These are phyloP conservation scores for Leucophenga varia DNA, from an alignment of 1,140 invertebrate genomes.

Conservation along the genomic window DNA sequence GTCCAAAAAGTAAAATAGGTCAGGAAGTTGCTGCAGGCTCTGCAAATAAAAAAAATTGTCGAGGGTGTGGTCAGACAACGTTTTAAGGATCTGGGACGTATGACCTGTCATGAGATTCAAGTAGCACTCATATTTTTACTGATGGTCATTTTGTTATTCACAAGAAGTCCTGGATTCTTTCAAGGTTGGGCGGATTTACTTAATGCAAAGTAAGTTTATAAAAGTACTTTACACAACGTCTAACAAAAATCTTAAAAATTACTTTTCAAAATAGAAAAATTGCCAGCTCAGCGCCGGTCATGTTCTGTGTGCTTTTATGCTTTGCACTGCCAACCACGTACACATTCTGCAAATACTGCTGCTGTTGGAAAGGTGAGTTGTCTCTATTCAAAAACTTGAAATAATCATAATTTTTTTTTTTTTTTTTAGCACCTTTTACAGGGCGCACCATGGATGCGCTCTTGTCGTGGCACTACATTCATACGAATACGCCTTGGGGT, in stretches of 20 bases:
- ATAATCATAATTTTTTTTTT: neutral
- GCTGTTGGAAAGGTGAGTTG: slow-evolving; percentile 21
- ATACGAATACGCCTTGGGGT: slow-evolving; percentile 29
- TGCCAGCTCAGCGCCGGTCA: slow-evolving; percentile 76
- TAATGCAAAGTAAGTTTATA: slow-evolving; percentile 22
- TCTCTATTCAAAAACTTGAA: neutral
- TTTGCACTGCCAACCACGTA: slow-evolving; percentile 76
- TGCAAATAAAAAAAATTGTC: slow-evolving; percentile 61
- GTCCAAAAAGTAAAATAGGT: slow-evolving; percentile 59
- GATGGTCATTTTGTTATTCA: slow-evolving; percentile 81
- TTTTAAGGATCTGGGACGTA: slow-evolving; percentile 72
- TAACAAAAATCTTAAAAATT: too few species aligned
- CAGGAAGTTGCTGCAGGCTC: slow-evolving; percentile 57
- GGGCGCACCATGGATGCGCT: slow-evolving; percentile 26
- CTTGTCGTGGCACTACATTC: slow-evolving; percentile 28
- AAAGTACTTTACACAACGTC: too few species aligned
- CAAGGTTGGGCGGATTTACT: slow-evolving; percentile 35
- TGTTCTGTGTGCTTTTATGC: slow-evolving; percentile 70
- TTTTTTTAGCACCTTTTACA: slow-evolving; percentile 25
- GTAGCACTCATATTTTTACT: slow-evolving; percentile 74
- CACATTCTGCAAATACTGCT: slow-evolving; percentile 39
- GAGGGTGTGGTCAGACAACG: slow-evolving; percentile 65
- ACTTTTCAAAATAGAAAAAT: slow-evolving; percentile 60
- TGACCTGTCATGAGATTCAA: slow-evolving; percentile 77
- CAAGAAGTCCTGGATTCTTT: slow-evolving; percentile 69